Evolutionary conservation across 2,797 vertebrate species (phyloP), one percentile per base, ranked within the genome.

Genomic region (Acipenser ruthenus): DNA sequence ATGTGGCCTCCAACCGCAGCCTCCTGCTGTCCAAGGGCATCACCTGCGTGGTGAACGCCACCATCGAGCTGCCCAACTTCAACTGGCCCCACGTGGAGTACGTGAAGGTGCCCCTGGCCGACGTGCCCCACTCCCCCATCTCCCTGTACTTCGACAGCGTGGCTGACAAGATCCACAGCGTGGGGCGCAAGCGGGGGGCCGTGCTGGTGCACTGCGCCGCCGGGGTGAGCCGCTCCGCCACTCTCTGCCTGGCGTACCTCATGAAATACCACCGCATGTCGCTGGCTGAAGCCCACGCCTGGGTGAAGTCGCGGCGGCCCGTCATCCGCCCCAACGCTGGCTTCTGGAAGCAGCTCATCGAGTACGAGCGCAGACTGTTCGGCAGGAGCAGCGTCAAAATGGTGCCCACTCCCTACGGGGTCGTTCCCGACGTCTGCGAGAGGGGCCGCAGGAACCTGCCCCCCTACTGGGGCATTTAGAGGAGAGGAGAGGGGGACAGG

Each of bases 11-110:
- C 75, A 96, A 99, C 84, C 92, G 95, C 72, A 93, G 93, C 81
- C 89, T 99, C 82, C 92, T 99, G 68, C 87, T 97, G 63, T 90
- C 95, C 8, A 94, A 95, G 51, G 96, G 96, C 69, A 94, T 99
- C 84, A 99, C 96, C 55, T 99, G 96, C 49, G 91, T 99, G 63
- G 90, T 99, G 75, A 99, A 99, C 1, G 96, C 96, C 61, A 97
- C 96, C 80, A 93, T 99, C 3, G 96, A 99, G 88, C 92, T 99
- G 59, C 95, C 96, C 74, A 97, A 97, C 81, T 95, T 93, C 80
- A 97, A 97, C 89, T 98, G 95, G 95, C 95, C 96, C 4, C 93
- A 97, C 71, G 92, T 99, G 71, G 95, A 98, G 76, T 99, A 99
- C 0, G 90, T 96, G 0, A 96, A 95, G 83, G 95, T 99, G 75